These are phyloP conservation scores for Hermaeophaga mercurialis DNA, from an alignment of 2,888 invertebrate genomes.

Conservation along the genomic window DNA sequence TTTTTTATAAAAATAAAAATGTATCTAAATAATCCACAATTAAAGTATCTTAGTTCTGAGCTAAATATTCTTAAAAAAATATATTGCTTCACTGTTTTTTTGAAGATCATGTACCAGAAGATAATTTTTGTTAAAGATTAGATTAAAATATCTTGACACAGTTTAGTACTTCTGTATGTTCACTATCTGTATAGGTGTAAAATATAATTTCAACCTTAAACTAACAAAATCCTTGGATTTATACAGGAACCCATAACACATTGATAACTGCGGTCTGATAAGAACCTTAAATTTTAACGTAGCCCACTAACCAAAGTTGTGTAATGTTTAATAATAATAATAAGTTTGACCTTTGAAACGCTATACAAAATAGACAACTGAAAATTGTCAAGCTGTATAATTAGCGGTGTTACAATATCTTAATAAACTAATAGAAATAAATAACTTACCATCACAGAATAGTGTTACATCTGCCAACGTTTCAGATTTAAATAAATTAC, in stretches of 20 bases:
- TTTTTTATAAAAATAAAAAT: no score
- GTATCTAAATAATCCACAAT: no score
- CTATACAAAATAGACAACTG: no score
- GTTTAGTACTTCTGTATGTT: not conserved
- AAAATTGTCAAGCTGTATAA: no score
- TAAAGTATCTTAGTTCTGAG: no score
- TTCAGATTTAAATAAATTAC: slow-evolving; percentile 91
- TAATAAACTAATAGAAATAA: not conserved
- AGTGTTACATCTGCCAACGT: slow-evolving; percentile 90
- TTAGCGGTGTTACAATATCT: not conserved
- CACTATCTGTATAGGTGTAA: not conserved
- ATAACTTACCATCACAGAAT: slow-evolving; percentile 86
- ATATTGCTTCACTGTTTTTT: no score
- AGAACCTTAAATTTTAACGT: not conserved
- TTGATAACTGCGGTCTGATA: slow-evolving; percentile 22
- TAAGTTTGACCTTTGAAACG: no score
- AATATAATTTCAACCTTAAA: not conserved
- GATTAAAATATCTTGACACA: slow-evolving; percentile 1
- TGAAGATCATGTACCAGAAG: not conserved
- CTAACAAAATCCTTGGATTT: slow-evolving; percentile 21
- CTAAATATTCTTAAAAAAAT: no score
- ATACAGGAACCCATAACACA: slow-evolving; percentile 18
- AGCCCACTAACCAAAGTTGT: not conserved
- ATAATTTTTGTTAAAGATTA: not conserved
- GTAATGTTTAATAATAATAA: no score